phyloP scores from a whole-genome alignment of 2,113 vertebrate species.

The Microtus pennsylvanicus region DNA sequence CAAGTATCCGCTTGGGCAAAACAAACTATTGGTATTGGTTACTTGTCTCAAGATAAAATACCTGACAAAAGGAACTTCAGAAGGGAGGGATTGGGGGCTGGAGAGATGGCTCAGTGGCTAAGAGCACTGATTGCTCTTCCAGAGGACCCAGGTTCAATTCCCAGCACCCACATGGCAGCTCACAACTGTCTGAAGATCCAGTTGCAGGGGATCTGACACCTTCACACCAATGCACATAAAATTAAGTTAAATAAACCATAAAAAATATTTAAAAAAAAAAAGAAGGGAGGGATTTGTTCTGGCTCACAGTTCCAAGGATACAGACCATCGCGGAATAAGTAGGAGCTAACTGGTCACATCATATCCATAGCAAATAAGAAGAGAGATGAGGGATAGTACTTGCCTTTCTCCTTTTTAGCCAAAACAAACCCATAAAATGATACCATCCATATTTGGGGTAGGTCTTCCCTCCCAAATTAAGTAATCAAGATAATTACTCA shows the following conservation, averaged over 20 bases:
- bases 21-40: neutral
- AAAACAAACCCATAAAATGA: neutral
- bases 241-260: no score
- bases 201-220: no score
- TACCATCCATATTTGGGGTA: neutral
- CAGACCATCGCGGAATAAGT: neutral
- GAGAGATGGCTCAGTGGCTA: no score
- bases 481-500: neutral
- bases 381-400: neutral
- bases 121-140: no score
- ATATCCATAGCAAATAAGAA: neutral
- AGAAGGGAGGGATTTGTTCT: neutral
- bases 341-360: neutral
- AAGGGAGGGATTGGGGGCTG: neutral
- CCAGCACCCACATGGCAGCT: no score
- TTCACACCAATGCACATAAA: no score
- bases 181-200: no score
- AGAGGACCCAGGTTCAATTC: no score
- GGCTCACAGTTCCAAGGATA: neutral
- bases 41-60: neutral
- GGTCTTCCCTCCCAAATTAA: neutral
- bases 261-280: no score
- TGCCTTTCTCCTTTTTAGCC: neutral
- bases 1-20: neutral
- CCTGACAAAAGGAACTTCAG: neutral